These are phyloP conservation scores for Ceratina japonica DNA, from an alignment of 1,140 invertebrate genomes.

Conservation along the genomic window DNA sequence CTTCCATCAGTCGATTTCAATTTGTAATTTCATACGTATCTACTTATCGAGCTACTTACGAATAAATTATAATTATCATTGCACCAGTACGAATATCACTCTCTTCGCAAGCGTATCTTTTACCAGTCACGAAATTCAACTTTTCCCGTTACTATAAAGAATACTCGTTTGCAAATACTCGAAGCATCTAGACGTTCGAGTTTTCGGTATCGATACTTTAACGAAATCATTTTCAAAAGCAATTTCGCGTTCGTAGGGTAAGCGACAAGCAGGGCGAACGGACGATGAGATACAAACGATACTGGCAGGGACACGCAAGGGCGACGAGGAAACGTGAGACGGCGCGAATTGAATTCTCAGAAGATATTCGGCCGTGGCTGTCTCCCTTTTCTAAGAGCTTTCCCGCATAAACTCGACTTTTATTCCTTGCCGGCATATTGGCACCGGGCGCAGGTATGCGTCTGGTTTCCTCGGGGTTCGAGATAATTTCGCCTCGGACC, in stretches of 20 bases:
- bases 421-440: constrained; percentile 61
- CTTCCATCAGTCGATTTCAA: too few species aligned
- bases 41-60: too few species aligned
- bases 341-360: constrained; percentile 59
- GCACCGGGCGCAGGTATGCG: constrained; percentile 33
- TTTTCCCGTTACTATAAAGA: neutral
- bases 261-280: neutral
- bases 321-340: neutral
- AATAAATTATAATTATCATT: neutral
- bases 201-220: neutral
- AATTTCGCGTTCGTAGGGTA: neutral
- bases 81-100: neutral
- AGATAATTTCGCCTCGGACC: constrained; percentile 64
- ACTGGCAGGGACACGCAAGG: neutral
- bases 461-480: neutral
- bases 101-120: neutral
- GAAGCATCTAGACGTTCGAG: neutral
- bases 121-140: neutral
- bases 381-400: constrained; percentile 57
- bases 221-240: neutral
- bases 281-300: constrained; percentile 11
- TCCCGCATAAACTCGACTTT: constrained; percentile 60
- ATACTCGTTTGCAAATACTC: neutral
- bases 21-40: too few species aligned
- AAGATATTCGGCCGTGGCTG: constrained; percentile 9